Base-by-base conservation (phyloP, 2,113 vertebrate genomes). In the Lycaon pictus region DNA sequence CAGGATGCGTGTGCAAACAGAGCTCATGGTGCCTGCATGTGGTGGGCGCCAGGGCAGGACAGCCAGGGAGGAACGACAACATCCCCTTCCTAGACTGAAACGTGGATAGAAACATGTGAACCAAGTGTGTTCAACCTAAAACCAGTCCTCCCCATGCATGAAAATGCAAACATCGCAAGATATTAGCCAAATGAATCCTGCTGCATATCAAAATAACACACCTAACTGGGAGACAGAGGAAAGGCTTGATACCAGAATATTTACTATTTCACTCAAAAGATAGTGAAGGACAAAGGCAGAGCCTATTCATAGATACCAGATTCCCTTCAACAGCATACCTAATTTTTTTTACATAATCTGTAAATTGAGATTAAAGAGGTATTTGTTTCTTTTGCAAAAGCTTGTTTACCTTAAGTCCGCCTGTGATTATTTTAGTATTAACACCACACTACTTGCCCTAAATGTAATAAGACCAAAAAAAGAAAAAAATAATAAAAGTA, bases 21-120 rank as follows among this genome's bases (percentile, higher is more conserved):
- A 63, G 16, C 16, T 35, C 22, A 2, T 3, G 8, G 23, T 3
- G 2, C 12, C 86, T 11, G 43, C 9, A 13, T 2, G 4, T 10
- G 0, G n/a, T 1, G 69, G 15, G 9, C 4, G 4, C 23, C 3
- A 1, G 1, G 43, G 23, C 23, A 15, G 15, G 72, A 11, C 17
- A 25, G 0, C 72, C 6, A 7, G 72, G 23, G 23, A 7, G 7
- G 43, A 16, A 29, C 0, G 3, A 29, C 43, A 2, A 1, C 7
- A 7, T 76, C 43, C 43, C 7, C 23, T 2, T 29, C 25, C 43
- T 5, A 27, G 25, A 51, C 23, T 9, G 10, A 35, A 10, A 29
- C 20, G 22, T 17, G 5, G 71, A 53, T 4, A 56, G 43, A 11
- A 48, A 86, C 11, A 20, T 2, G 2, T 4, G 67, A 7, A 29